Evolutionary conservation across 2,113 vertebrate species (phyloP), one percentile per base, ranked within the genome.

Genomic region (Actenoides hombroni): DNA sequence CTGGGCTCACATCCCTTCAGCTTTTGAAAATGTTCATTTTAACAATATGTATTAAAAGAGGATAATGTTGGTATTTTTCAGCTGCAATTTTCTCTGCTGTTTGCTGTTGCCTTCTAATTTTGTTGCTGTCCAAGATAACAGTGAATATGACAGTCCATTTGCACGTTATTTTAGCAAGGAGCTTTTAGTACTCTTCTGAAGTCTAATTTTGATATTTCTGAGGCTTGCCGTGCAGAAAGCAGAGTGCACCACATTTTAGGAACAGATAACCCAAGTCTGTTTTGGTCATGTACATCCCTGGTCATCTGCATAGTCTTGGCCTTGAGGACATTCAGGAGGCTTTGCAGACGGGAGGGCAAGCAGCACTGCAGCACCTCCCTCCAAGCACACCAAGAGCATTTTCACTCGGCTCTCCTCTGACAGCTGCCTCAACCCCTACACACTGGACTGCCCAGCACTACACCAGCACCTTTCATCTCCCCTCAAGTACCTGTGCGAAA

Each of bases 1-100:
- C 86, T 91, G 31, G 86, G 57, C 69, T 97, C 74, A 48, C 69
- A 86, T 94, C 92, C 82, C 76, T 73, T 82, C 90, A 83, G 79
- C 87, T 82, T 96, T 87, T 91, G 84, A 94, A 78, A 95, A 78
- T 84, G 40, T 92, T 96, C 37, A 59, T 93, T 96, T 95, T 90
- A 97, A 96, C 57, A 88, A 94, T 95, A 74, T 67, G 40, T 90
- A 78, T 95, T 97, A 74, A 88, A 70, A 69, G 86, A 82, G 68
- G 37, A 70, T 84, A 92, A 78, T 35, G 48, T 59, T 91, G 75
- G 37, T 94, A 51, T 94, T 95, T 94, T 95, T 97, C 56, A 86
- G 63, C 29, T 88, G n/a, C 31, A 74, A 3, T 94, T 94, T 95
- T 64, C 81, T 89, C 77, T 82, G 23, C 63, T 87, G 25, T 70